phyloP scores from a whole-genome alignment of 2,888 invertebrate species.

The Conistra vaccinii region DNA sequence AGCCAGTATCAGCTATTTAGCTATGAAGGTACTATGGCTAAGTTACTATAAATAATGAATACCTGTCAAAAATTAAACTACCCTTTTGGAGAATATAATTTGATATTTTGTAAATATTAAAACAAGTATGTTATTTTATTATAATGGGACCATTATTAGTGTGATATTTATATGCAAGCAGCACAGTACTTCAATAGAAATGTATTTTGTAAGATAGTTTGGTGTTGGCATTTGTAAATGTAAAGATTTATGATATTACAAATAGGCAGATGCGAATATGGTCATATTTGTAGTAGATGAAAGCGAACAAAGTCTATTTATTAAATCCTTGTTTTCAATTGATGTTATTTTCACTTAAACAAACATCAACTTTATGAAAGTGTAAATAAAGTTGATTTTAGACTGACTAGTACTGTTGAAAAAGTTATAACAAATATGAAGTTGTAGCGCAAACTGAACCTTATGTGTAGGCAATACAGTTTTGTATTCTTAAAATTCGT shows the following conservation, averaged over 20 bases:
- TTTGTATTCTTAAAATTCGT: too few species aligned
- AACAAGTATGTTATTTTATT: neutral
- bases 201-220: slow-evolving; percentile 31
- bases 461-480: too few species aligned
- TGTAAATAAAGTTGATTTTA: too few species aligned
- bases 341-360: too few species aligned
- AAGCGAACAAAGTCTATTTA: neutral
- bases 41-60: neutral
- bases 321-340: too few species aligned
- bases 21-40: slow-evolving; percentile 1
- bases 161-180: slow-evolving; percentile 47
- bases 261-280: neutral
- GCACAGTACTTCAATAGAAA: slow-evolving; percentile 51
- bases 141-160: slow-evolving; percentile 48
- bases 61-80: neutral
- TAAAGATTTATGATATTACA: neutral
- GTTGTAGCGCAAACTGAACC: too few species aligned
- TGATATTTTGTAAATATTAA: slow-evolving; percentile 34
- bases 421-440: too few species aligned
- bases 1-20: neutral
- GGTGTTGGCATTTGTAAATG: slow-evolving; percentile 54
- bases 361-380: too few species aligned
- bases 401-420: too few species aligned
- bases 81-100: slow-evolving; percentile 3
- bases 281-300: neutral